These are phyloP conservation scores for Agrypnus murinus DNA, from an alignment of 2,888 invertebrate species.

Conservation along the genomic window DNA sequence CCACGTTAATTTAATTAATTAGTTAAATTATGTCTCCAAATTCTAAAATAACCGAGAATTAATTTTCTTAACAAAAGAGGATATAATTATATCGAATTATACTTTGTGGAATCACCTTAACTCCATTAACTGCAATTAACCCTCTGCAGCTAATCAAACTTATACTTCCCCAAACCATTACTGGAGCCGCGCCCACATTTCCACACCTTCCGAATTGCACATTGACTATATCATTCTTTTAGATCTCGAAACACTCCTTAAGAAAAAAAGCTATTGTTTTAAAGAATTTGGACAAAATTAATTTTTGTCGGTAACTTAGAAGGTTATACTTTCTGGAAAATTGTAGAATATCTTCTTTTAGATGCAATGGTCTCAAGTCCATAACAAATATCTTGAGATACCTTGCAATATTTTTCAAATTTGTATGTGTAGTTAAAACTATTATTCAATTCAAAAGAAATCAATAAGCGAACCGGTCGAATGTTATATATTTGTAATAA, in stretches of 20 bases:
- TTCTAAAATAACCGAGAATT: background rate
- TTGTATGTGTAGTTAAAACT: too few species aligned
- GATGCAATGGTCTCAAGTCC: too few species aligned
- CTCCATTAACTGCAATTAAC: constrained; percentile 23
- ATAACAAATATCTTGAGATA: too few species aligned
- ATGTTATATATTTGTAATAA: too few species aligned
- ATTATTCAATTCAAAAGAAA: too few species aligned
- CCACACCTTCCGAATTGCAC: constrained; percentile 21
- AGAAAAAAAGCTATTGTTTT: background rate
- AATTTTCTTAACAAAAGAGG: background rate
- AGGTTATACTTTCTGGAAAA: too few species aligned
- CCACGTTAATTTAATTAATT: too few species aligned
- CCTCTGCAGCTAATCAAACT: constrained; percentile 14
- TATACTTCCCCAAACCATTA: constrained; percentile 22
- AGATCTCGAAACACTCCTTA: constrained; percentile 6
- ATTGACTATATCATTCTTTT: constrained; percentile 10
- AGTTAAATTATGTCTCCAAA: constrained; percentile 1
- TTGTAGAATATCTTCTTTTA: too few species aligned
- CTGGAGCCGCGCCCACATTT: constrained; percentile 14
- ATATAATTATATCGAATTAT: constrained; percentile 1
- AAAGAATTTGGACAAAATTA: background rate
- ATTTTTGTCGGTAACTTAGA: background rate
- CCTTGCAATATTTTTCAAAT: too few species aligned
- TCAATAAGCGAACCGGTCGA: too few species aligned
- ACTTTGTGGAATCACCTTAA: constrained; percentile 15